Base-by-base conservation (phyloP, 2,888 invertebrate species). In the Drosophila subquinaria region DNA sequence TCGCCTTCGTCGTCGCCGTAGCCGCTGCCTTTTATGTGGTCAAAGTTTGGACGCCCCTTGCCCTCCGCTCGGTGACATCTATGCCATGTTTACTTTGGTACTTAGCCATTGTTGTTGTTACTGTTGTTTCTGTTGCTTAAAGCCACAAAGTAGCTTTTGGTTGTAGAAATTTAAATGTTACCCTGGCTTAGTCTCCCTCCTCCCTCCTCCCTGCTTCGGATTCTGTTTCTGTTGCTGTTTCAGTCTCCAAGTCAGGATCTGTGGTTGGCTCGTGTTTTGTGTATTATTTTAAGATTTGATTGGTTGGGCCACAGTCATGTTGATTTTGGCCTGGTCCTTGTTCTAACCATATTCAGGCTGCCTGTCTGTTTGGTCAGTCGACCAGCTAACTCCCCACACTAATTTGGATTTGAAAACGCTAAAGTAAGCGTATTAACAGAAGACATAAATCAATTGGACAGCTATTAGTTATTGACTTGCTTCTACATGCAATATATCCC, bases 91-190 rank as follows among this genome's bases (percentile, higher is more conserved):
- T 85, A 88, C 82, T 88, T 88, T 90, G 71, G 79, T 82, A 85
- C 83, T 85, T 89, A 85, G 71, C 75, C 71, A 65, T 77, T 79
- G 79, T 77, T 79, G 71, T 40, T 62, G 66, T 45, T 52, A 57
- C 45, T 57, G 55, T 59, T 72, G 59, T 52, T 66, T 56, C 43
- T 59, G 73, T 76, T 72, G 77, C 75, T 82, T 82, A 89, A 90
- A 92, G 90, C 90, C 90, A 81, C 91, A 91, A 91, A 90, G 91
- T 88, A 89, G 88, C 90, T 88, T 88, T 90, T 81, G 88, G 73
- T 71, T 56, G 67, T 59, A 64, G 69, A 76, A 84, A 83, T 82
- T 90, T 90, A 88, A 88, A 89, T 90, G 79, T 69, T 82, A 69
- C 67, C 63, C 68, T 27, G 59, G 80, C 83, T 77, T 62, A 77